phyloP scores from a whole-genome alignment of 2,888 invertebrate species.

The Beris chalybata region DNA sequence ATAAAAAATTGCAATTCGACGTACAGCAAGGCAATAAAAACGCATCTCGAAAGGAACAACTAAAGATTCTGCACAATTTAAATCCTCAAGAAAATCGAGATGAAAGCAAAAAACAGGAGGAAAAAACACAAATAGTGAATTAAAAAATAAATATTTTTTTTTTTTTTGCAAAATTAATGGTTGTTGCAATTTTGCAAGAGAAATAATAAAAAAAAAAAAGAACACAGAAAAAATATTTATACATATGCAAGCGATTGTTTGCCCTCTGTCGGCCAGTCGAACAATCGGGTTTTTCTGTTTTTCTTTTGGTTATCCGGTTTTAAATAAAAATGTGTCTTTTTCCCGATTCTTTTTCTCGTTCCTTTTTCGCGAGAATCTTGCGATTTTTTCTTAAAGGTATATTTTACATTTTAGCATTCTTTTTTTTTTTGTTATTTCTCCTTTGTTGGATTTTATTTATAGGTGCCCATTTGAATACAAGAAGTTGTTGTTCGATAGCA shows the following conservation, averaged over 20 bases:
- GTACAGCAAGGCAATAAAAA: no score
- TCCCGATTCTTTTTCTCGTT: constrained; percentile 11
- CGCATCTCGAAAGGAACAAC: constrained; percentile 11
- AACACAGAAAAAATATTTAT: no score
- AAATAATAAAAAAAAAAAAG: no score
- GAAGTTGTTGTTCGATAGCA: no score
- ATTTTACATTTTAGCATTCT: background rate
- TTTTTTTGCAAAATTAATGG: constrained; percentile 22
- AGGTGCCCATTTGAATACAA: constrained; percentile 26
- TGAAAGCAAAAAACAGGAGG: constrained; percentile 8
- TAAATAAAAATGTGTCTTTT: background rate
- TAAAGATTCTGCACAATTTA: constrained; percentile 7
- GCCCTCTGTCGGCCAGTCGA: constrained; percentile 26
- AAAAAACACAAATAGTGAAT: constrained; percentile 12
- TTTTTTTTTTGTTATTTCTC: constrained; percentile 22
- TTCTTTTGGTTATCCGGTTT: background rate
- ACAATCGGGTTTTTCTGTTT: constrained; percentile 14
- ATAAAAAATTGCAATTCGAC: constrained; percentile 20
- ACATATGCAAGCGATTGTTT: constrained; percentile 27
- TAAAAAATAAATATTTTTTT: constrained; percentile 14
- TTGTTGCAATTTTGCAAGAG: no score
- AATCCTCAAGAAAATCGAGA: background rate
- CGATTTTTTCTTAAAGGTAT: no score
- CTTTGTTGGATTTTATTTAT: constrained; percentile 30
- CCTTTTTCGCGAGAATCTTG: no score